Base-by-base conservation (phyloP, 2,113 vertebrate species). In the Microcebus jonahi region DNA sequence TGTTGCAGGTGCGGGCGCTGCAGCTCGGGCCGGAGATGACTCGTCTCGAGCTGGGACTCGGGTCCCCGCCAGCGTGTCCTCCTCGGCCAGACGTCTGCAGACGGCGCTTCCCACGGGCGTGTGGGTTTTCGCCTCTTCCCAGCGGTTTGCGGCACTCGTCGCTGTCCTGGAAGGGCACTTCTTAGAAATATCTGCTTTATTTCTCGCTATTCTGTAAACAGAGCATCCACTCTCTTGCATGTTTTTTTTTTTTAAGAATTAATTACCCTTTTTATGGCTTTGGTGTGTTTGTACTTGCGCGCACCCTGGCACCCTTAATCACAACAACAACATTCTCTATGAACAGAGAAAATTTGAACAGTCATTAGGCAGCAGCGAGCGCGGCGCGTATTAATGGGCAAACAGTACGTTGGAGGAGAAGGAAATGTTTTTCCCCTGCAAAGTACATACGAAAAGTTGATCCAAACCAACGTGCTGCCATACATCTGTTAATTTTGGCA, bases 401-500 rank as follows among this genome's bases (percentile, higher is more conserved):
- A 97, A 97, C 96, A 97, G 98, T 76, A 3, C 88, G 95, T 97
- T 92, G 88, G 98, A 92, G 95, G 94, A 96, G 94, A 96, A 97
- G 96, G 96, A 95, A 95, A 77, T 97, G 96, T 90, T 98, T 96
- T 98, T 95, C 91, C 95, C 97, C 96, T 88, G 91, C 95, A 98
- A 97, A 98, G 97, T 95, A 96, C 98, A 96, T 97, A 83, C 0
- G 42, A 95, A 98, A 98, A 98, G 95, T 97, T 97, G 96, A 97
- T 98, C 98, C 97, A 98, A 97, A 97, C 92, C 95, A 95, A 96
- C 0, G 1, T n/a, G 57, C 97, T 97, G 98, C 98, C 98, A 97
- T 97, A 95, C 98, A 97, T 98, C 98, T 98, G 98, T 98, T 98
- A 97, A 98, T 98, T 98, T 98, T 98, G 98, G 98, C 97, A 98